A percentile compares a stretch with the other conserved stretches of the same genome.
phyloP scores from a whole-genome alignment of 2,113 vertebrate species.

The Limnothrissa miodon region DNA sequence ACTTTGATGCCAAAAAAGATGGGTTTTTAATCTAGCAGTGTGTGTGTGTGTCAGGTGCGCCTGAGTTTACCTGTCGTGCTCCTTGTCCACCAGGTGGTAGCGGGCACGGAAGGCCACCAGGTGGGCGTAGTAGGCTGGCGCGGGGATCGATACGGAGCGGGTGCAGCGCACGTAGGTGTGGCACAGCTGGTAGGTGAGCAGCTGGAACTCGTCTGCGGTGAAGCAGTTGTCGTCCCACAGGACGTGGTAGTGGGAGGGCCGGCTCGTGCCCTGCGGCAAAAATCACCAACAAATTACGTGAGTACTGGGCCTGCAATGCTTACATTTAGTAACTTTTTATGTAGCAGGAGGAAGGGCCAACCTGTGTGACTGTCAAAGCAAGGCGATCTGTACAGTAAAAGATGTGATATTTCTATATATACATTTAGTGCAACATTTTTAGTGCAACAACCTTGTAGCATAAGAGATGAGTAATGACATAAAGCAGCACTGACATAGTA shows the following conservation, averaged over 20 bases:
- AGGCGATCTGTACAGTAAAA: background rate
- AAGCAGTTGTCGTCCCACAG: constrained; percentile 99
- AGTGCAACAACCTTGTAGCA: background rate
- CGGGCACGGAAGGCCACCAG: constrained; percentile 97
- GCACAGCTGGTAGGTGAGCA: constrained; percentile 99
- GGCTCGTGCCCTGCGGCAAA: constrained; percentile 87
- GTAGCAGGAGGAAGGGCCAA: background rate
- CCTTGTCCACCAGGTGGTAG: constrained; percentile 99
- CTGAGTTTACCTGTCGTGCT: constrained; percentile 90
- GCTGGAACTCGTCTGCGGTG: constrained; percentile 97
- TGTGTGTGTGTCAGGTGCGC: background rate
- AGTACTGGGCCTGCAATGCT: too few relatives aligned
- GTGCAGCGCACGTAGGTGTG: constrained; percentile 99
- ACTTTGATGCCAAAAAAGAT: background rate
- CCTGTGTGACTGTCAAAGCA: background rate
- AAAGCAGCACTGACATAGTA: too few relatives aligned
- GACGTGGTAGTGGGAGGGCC: constrained; percentile 98
- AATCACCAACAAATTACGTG: too few relatives aligned
- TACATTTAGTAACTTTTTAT: background rate
- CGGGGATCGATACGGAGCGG: constrained; percentile 97
- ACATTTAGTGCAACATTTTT: background rate
- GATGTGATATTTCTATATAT: background rate
- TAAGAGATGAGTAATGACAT: too few relatives aligned
- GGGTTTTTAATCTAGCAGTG: background rate
- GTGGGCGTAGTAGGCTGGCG: constrained; percentile 97